Base-by-base conservation (phyloP, 2,797 vertebrate species). In the Ctenopoma kingsleyae region DNA sequence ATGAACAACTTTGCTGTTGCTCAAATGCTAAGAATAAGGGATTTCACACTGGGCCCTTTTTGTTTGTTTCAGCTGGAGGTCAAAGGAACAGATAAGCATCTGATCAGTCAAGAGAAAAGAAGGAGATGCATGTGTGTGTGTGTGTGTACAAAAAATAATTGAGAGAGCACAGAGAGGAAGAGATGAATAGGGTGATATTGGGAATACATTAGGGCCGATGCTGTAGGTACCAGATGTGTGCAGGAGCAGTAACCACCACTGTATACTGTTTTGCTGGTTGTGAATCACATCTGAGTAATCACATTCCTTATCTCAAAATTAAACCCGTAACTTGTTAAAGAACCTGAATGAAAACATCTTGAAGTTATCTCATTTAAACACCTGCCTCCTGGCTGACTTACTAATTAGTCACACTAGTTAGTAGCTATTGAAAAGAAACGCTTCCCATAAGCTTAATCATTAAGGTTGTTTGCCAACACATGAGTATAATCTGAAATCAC, bases 31-130 rank as follows among this genome's bases (percentile, higher is more conserved):
- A 5, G 25, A 27, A 27, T 27, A 27, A 27, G 5, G 3, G 3
- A 27, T 27, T 5, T 27, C 35, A 35, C 35, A 11, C 35, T 35
- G 38, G 1, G 17, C 17, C 25, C 25, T 27, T 27, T 20, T 17
- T 15, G 36, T 67, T 54, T 0, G 1, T 35, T 70, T 57, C 10
- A 60, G 54, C 41, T 40, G 25, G 67, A 64, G 71, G 64, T 76
- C 67, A 83, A 43, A 57, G 23, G 43, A 16, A 54, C 27, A 67
- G 65, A 79, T 69, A 77, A 16, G 43, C 6, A 80, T 81, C 61
- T 53, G 65, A 83, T 75, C 52, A 66, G 52, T 74, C 40, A 56
- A 70, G 43, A 51, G 23, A 32, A 32, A 32, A 7, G 8, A 32
- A 5, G 23, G 23, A 23, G 9, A 16, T 25, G 22, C 60, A 36